Evolutionary conservation across 2,113 vertebrate species (phyloP).

Genomic region (Psittacula cyanocephala): DNA sequence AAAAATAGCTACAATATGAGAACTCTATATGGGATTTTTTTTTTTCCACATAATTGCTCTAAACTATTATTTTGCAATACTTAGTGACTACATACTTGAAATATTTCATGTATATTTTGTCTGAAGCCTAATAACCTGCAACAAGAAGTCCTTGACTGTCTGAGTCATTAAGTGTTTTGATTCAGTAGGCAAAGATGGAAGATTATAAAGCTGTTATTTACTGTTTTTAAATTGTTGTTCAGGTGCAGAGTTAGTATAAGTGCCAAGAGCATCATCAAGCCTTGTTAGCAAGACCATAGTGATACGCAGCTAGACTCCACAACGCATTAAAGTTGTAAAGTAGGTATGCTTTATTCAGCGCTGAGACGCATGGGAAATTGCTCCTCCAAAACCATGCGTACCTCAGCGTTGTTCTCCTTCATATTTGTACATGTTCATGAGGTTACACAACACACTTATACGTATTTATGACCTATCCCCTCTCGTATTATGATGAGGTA

Average conservation of each 20-base stretch:
- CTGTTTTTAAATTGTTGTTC: background rate
- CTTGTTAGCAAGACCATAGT: background rate
- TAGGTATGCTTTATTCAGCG: too few species aligned
- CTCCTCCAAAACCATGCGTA: too few species aligned
- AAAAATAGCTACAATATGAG: background rate
- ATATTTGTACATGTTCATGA: too few species aligned
- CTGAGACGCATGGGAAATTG: too few species aligned
- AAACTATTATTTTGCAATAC: background rate
- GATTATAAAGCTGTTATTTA: background rate
- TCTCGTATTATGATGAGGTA: too few species aligned
- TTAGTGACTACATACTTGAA: background rate
- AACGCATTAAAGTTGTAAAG: too few species aligned
- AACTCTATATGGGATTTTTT: background rate
- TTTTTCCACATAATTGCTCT: background rate
- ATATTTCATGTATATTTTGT: background rate
- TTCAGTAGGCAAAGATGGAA: background rate
- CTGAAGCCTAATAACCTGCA: background rate
- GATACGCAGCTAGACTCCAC: too few species aligned
- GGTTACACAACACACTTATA: too few species aligned
- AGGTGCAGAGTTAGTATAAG: background rate
- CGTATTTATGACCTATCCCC: too few species aligned
- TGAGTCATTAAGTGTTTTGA: background rate
- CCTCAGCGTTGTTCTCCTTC: too few species aligned
- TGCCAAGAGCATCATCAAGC: fast-evolving
- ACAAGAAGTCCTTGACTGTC: background rate